Evolutionary conservation across 1,140 invertebrate species (phyloP).

Genomic region (Halictus rubicundus): DNA sequence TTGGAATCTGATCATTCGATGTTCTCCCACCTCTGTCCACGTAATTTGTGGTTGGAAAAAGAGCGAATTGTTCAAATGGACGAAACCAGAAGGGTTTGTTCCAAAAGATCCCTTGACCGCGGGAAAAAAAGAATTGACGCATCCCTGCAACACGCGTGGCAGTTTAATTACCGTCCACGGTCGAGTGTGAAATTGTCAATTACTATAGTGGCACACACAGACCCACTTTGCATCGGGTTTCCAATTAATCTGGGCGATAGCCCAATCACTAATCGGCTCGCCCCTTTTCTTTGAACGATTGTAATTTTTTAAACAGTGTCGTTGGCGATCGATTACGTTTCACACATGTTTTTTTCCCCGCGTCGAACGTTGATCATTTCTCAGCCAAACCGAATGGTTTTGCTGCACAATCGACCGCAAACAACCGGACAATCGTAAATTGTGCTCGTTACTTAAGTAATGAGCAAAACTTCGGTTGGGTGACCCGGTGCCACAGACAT

Average conservation of each 20-base stretch:
- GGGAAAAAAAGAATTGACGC: slow-evolving; percentile 38
- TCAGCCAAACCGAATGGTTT: too few species aligned
- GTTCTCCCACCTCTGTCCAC: background rate
- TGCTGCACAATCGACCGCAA: too few species aligned
- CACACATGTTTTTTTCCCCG: too few species aligned
- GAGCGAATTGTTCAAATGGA: background rate
- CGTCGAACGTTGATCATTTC: too few species aligned
- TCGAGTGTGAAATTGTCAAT: slow-evolving; percentile 54
- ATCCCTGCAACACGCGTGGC: slow-evolving; percentile 28
- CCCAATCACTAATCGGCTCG: background rate
- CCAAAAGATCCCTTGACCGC: slow-evolving; percentile 10
- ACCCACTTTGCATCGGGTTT: background rate
- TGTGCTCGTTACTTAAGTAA: too few species aligned
- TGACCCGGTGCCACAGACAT: too few species aligned
- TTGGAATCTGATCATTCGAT: background rate
- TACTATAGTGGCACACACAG: slow-evolving; percentile 22
- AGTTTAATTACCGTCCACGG: slow-evolving; percentile 50
- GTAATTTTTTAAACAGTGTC: too few species aligned
- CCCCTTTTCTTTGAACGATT: too few species aligned
- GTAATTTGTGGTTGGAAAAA: slow-evolving; percentile 1
- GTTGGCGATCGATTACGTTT: too few species aligned
- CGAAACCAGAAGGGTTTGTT: slow-evolving; percentile 1
- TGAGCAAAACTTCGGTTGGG: too few species aligned
- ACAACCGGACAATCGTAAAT: too few species aligned
- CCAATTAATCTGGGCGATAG: background rate